Conservation (phyloP, 2,888 invertebrate species). For the Polylopha cassiicola region DNA sequence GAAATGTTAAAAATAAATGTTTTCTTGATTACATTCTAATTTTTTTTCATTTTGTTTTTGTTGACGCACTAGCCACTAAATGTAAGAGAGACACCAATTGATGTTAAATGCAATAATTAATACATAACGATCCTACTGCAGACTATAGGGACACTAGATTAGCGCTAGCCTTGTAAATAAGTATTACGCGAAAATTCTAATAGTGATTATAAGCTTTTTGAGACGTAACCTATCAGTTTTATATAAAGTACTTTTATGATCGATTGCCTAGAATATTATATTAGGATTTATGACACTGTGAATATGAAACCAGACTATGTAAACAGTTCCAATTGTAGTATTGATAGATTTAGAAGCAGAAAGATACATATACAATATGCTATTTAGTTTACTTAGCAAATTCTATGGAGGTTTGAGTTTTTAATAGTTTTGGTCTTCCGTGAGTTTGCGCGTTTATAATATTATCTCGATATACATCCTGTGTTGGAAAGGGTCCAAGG, state of each 20-base stretch:
- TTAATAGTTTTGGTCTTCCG: constrained; percentile 33
- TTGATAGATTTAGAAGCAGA: constrained; percentile 11
- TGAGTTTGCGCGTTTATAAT: constrained; percentile 12
- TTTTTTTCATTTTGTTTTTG: constrained; percentile 43
- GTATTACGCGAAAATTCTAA: constrained; percentile 38
- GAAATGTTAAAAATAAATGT: constrained; percentile 68
- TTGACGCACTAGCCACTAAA: constrained; percentile 20
- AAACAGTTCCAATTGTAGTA: constrained; percentile 12
- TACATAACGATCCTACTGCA: constrained; percentile 23
- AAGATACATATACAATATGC: constrained; percentile 7
- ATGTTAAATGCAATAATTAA: constrained; percentile 32
- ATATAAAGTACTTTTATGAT: constrained; percentile 27
- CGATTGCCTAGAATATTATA: constrained; percentile 39
- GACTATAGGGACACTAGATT: constrained; percentile 28
- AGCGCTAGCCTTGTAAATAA: constrained; percentile 52
- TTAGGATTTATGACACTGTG: constrained; percentile 36
- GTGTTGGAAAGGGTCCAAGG: constrained; percentile 47
- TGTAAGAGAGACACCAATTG: constrained; percentile 29
- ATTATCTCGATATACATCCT: constrained; percentile 25
- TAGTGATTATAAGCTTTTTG: constrained; percentile 43
- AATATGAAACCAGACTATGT: constrained; percentile 28
- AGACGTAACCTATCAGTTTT: constrained; percentile 36
- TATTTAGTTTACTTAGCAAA: constrained; percentile 15
- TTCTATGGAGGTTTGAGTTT: constrained; percentile 12
- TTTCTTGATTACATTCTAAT: constrained; percentile 58